phyloP scores from a whole-genome alignment of 1,140 invertebrate species.

The Zaprionus tsacasi region DNA sequence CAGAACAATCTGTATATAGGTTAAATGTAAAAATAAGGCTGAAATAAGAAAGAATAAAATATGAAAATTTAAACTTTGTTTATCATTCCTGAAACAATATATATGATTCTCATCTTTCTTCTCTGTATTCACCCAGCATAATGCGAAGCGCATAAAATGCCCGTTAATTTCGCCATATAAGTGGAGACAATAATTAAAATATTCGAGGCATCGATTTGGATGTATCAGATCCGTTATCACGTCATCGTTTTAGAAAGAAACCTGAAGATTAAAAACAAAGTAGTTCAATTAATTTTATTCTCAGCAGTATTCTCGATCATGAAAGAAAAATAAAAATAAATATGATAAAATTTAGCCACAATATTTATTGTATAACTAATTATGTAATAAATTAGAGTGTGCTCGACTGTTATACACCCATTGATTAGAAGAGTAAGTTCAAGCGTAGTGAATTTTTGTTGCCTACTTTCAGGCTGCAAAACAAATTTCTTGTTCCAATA shows the following conservation, averaged over 20 bases:
- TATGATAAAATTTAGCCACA: too few relatives aligned
- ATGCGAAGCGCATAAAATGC: slow-evolving; percentile 13
- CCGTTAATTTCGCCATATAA: slow-evolving; percentile 38
- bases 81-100: not conserved
- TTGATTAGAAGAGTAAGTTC: too few relatives aligned
- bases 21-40: slow-evolving; percentile 28
- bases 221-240: not conserved
- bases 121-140: not conserved
- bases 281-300: too few relatives aligned
- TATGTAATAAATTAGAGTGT: too few relatives aligned
- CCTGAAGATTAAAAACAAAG: too few relatives aligned
- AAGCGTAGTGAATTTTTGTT: too few relatives aligned
- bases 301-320: too few relatives aligned
- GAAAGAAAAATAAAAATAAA: too few relatives aligned
- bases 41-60: not conserved
- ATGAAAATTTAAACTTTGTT: not conserved
- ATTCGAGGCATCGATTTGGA: slow-evolving; percentile 8
- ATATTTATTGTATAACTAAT: too few relatives aligned
- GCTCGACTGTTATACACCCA: too few relatives aligned
- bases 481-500: too few relatives aligned
- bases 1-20: slow-evolving; percentile 12
- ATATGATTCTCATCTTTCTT: not conserved
- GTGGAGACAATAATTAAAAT: slow-evolving; percentile 34
- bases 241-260: not conserved
- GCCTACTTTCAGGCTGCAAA: too few relatives aligned